Base-by-base conservation (phyloP, 1,140 invertebrate genomes). In the Diuraphis noxia region DNA sequence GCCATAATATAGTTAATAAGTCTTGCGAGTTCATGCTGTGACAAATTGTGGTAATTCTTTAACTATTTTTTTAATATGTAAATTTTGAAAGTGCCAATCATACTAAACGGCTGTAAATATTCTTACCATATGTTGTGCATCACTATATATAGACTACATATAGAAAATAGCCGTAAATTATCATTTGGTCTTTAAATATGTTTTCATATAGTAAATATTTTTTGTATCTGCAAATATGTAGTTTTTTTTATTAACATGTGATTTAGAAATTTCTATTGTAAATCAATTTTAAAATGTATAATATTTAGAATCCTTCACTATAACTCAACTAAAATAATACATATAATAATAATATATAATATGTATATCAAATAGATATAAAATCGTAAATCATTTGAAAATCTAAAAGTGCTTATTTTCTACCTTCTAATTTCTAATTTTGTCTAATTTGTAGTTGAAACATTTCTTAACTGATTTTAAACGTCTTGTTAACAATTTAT, bases 31-130 rank as follows among this genome's bases (percentile, higher is more conserved):
- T 46, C 34, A 36, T 46, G 49, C 8, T 34, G 17, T 85, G 43
- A 85, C n/a, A 36, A 85, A 85, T 85, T 46, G 30, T 46, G 34
- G 30, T 85, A 85, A n/a, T 85, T 34, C 4, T 85, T 85, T 46
- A 85, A 49, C 17, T 30, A 34, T 49, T 46, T 34, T 49, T 49
- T n/a, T 34, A 49, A 30, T 34, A 34, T 23, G 34, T 85, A 34
- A 49, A 36, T 85, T 85, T 85, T 34, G n/a, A 21, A 25, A 34
- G 5, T 7, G 1, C 41, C 17, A 41, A 43, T 7, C 23, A 49
- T 85, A 34, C 19, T 21, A 49, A n/a, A 85, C 43, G 19, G 34
- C 46, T 34, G n/a, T 85, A 49, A 36, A 49, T 34, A 85, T 2
- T 82, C 81, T 49, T 6, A 43, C 84, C 43, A 85, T 85, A 85